A percentile compares a stretch with the other conserved stretches of the same genome.
These are phyloP conservation scores for Neocrepidodera transversa DNA, from an alignment of 2,888 invertebrate genomes.

Conservation along the genomic window DNA sequence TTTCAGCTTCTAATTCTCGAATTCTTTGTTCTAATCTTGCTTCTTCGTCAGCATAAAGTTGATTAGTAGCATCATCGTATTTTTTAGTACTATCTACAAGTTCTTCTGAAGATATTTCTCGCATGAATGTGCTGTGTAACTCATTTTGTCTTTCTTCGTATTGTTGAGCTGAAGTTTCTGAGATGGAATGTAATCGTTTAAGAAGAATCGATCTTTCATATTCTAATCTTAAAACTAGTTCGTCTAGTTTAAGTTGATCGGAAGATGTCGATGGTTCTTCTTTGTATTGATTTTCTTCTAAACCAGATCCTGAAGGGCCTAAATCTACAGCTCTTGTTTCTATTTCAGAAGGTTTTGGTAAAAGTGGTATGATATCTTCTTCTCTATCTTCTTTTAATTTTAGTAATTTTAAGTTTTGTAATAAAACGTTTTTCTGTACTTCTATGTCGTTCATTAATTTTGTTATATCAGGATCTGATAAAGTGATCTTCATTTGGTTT, in stretches of 20 bases:
- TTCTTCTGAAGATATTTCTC: slow-evolving; percentile 36
- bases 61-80: slow-evolving; percentile 44
- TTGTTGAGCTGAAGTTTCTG: slow-evolving; percentile 26
- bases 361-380: background rate
- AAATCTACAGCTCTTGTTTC: background rate
- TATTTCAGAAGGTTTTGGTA: slow-evolving; percentile 1
- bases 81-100: slow-evolving; percentile 15
- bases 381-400: slow-evolving; percentile 25
- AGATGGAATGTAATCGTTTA: slow-evolving; percentile 32
- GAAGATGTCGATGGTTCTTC: slow-evolving; percentile 12
- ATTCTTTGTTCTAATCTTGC: slow-evolving; percentile 41
- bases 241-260: slow-evolving; percentile 26
- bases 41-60: slow-evolving; percentile 41
- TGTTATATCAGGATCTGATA: slow-evolving; percentile 42
- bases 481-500: slow-evolving; percentile 29
- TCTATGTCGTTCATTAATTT: slow-evolving; percentile 43
- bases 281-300: background rate
- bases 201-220: slow-evolving; percentile 33
- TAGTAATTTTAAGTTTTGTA: slow-evolving; percentile 39
- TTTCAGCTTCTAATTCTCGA: slow-evolving; percentile 43
- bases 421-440: slow-evolving; percentile 41
- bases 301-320: background rate
- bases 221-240: slow-evolving; percentile 33
- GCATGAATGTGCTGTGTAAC: slow-evolving; percentile 37
- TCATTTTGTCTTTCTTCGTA: slow-evolving; percentile 33